Base-by-base conservation (phyloP, 2,888 invertebrate genomes). In the Tinea trinotella region DNA sequence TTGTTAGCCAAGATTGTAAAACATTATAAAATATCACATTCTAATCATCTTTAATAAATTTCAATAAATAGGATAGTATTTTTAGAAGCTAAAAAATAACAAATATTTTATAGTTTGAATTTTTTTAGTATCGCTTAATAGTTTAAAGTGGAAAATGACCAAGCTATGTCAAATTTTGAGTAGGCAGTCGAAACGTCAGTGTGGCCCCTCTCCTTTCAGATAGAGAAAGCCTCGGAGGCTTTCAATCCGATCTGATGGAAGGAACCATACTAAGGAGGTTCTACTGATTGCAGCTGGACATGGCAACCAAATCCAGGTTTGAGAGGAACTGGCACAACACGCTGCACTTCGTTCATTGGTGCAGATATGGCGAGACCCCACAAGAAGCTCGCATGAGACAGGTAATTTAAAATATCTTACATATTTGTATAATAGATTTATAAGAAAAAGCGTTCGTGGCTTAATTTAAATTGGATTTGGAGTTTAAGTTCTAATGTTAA, bases 281-380 rank as follows among this genome's bases (percentile, higher is more conserved):
- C 83, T 84, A 70, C 84, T 85, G 78, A 83, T 87, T 86, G 74
- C 86, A 87, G 84, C 84, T 89, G 70, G 83, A 83, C 64, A 86
- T 87, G 74, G 88, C 88, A 58, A 82, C 87, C 61, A 87, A 86
- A 67, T 86, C 87, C 69, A 80, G 87, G 66, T 88, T 88, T 76
- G 87, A 88, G 78, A 80, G 87, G 64, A 89, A 89, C 70, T 90
- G 89, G 89, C 90, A 87, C 79, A 91, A 89, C 84, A 89, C 88
- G 70, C 89, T 88, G 79, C 90, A 82, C 84, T 90, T 90, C 76
- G 88, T 88, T 61, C 89, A 90, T 72, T 92, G 91, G 90, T 91
- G 91, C 75, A 88, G 92, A 60, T 91, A 92, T 63, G 91, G 91
- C 56, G 89, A 89, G 71, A 88, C 90, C 52, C 90, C 89, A 64